Conservation (phyloP, 2,888 invertebrate genomes). For the Xylophagus ater region DNA sequence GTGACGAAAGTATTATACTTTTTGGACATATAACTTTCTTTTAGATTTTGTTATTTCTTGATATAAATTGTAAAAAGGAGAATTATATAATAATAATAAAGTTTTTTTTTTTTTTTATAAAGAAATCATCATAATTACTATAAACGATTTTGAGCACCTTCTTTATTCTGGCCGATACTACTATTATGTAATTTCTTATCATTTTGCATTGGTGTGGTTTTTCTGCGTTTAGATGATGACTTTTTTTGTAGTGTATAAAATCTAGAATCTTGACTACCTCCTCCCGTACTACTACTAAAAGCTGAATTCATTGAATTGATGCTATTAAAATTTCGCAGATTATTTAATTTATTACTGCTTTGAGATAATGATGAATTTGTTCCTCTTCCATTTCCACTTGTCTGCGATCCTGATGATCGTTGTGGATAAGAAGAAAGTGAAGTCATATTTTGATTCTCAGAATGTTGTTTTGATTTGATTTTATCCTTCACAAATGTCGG, state of each 20-base stretch:
- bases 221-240: slow-evolving; percentile 19
- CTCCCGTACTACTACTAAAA: slow-evolving; percentile 25
- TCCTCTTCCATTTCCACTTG: background rate
- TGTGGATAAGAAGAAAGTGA: background rate
- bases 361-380: background rate
- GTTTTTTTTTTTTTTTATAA: too few relatives aligned
- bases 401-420: background rate
- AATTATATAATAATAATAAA: too few relatives aligned
- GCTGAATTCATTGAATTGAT: slow-evolving; percentile 23
- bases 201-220: slow-evolving; percentile 16
- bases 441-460: too few relatives aligned
- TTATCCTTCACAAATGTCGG: background rate
- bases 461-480: slow-evolving; percentile 3
- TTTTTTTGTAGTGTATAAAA: slow-evolving; percentile 16
- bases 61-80: too few relatives aligned
- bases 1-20: too few relatives aligned
- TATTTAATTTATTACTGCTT: slow-evolving; percentile 5
- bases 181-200: slow-evolving; percentile 16
- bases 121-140: too few relatives aligned
- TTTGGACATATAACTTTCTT: too few relatives aligned
- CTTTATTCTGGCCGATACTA: too few relatives aligned
- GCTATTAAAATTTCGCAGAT: slow-evolving; percentile 13
- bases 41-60: too few relatives aligned
- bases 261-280: slow-evolving; percentile 18
- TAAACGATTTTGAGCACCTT: slow-evolving; percentile 4